Percentiles rank a stretch among this genome's conserved stretches.
Conservation (phyloP, 1,140 invertebrate genomes). For the Pseudomyrmex sp. region DNA sequence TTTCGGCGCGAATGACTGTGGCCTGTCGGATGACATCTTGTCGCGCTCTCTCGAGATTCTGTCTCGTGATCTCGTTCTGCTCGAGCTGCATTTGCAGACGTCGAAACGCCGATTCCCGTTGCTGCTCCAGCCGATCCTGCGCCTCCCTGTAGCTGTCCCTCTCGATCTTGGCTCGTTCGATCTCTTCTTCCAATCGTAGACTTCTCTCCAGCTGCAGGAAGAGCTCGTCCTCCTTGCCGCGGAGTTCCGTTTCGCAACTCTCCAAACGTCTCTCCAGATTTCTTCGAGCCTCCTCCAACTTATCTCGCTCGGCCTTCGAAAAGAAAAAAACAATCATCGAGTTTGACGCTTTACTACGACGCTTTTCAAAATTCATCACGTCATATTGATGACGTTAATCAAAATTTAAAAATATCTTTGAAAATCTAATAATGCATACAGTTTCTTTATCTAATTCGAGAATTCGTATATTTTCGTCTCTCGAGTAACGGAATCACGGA, state of each 20-base stretch:
- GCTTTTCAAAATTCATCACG: background rate
- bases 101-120: constrained; percentile 76
- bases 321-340: constrained; percentile 5
- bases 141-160: constrained; percentile 76
- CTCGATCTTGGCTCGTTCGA: constrained; percentile 82
- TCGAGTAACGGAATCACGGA: background rate
- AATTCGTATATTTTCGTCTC: background rate
- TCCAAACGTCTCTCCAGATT: constrained; percentile 85
- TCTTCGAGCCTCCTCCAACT: constrained; percentile 84
- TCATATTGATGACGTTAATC: background rate
- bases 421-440: background rate
- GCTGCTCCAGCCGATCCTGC: constrained; percentile 76
- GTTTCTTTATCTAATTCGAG: background rate
- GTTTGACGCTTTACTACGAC: background rate
- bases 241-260: constrained; percentile 85
- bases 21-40: constrained; percentile 87
- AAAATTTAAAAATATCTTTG: background rate
- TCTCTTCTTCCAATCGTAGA: constrained; percentile 87
- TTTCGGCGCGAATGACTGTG: constrained; percentile 87
- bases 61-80: constrained; percentile 86
- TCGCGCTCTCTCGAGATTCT: constrained; percentile 86
- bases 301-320: constrained; percentile 86
- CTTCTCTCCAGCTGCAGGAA: constrained; percentile 87
- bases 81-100: constrained; percentile 86
- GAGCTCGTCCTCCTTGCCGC: constrained; percentile 88